phyloP scores from a whole-genome alignment of 2,113 vertebrate species.

The Chamaetylas fuelleborni region DNA sequence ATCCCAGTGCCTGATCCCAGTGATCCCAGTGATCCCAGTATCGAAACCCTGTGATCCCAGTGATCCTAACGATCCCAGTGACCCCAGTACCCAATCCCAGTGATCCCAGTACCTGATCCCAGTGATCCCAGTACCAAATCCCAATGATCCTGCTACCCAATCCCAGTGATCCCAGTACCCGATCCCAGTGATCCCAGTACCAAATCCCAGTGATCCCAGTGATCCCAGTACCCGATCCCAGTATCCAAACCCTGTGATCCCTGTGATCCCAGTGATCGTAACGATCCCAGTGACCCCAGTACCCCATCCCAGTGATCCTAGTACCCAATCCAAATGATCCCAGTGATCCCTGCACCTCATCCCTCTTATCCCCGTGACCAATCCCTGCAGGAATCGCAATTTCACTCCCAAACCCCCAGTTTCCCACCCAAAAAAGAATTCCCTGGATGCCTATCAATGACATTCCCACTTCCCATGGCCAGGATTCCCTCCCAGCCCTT shows the following conservation, averaged over 20 bases:
- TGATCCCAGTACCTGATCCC: background rate
- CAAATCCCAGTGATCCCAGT: background rate
- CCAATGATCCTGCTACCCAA: too few species aligned
- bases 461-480: background rate
- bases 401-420: background rate
- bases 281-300: background rate
- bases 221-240: too few species aligned
- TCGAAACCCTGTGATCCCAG: too few species aligned
- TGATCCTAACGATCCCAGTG: too few species aligned
- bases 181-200: background rate
- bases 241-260: too few species aligned
- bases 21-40: background rate
- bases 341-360: background rate
- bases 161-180: too few species aligned
- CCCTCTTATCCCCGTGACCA: rapidly evolving
- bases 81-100: background rate
- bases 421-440: rapidly evolving
- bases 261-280: background rate
- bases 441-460: rapidly evolving
- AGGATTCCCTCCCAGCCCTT: rapidly evolving
- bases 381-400: background rate
- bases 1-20: background rate
- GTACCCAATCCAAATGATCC: too few species aligned
- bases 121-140: background rate
- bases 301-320: background rate